These are phyloP conservation scores for Lagopus muta DNA, from an alignment of 2,113 vertebrate species.

Conservation along the genomic window DNA sequence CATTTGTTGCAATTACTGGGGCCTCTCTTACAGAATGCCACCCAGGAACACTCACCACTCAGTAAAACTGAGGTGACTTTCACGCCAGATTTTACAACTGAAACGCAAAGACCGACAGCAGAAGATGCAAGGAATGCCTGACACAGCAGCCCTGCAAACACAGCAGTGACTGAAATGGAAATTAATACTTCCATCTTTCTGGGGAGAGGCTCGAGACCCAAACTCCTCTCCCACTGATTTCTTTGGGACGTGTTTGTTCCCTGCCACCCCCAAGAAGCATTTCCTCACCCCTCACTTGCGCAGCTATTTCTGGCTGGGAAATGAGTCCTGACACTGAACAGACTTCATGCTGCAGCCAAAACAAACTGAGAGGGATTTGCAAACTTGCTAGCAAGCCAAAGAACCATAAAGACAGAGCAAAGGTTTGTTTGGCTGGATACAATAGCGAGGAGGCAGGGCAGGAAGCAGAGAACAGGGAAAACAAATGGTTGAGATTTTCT, in stretches of 20 bases:
- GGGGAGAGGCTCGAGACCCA: neutral
- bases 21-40: neutral
- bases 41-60: neutral
- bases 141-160: neutral
- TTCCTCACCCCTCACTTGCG: neutral
- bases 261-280: rapidly evolving
- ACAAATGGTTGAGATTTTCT: constrained; percentile 13
- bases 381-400: constrained; percentile 36
- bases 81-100: neutral
- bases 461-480: neutral
- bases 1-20: constrained; percentile 45
- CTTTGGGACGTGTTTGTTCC: neutral
- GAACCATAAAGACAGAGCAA: constrained; percentile 25
- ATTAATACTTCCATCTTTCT: neutral
- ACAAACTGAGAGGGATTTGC: constrained; percentile 1
- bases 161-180: neutral
- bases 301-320: constrained; percentile 38
- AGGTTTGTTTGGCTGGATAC: constrained; percentile 45
- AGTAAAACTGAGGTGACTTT: neutral
- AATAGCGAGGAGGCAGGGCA: neutral
- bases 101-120: neutral
- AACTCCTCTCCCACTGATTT: neutral
- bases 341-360: neutral
- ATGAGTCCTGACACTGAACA: constrained; percentile 15
- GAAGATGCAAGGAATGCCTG: neutral